Conservation (phyloP, 1,140 invertebrate species). For the Papilio machaon region DNA sequence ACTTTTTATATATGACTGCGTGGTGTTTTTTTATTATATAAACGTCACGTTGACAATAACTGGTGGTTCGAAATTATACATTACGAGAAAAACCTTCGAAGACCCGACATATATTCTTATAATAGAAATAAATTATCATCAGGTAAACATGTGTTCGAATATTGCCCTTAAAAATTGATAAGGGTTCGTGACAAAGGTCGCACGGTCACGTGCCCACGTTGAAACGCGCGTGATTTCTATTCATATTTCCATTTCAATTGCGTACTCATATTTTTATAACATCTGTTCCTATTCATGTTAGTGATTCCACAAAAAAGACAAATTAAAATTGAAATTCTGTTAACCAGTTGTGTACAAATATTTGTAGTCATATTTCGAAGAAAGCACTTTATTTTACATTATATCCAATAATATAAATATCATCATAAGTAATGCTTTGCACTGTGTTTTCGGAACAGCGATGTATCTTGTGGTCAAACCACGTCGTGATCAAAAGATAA, state of each 20-base stretch:
- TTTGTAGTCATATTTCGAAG: not conserved
- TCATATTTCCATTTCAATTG: constrained; percentile 56
- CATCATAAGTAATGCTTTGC: not conserved
- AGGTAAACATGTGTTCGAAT: not conserved
- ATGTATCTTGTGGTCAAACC: not conserved
- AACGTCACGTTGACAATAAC: no score
- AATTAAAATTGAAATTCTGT: not conserved
- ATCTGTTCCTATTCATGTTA: constrained; percentile 52
- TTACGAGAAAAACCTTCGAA: not conserved
- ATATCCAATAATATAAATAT: no score
- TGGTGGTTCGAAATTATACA: no score
- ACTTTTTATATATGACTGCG: no score
- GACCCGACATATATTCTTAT: not conserved
- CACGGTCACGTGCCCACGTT: constrained; percentile 57
- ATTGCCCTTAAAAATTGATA: constrained; percentile 48
- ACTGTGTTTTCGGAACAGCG: not conserved
- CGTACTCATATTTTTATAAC: constrained; percentile 57
- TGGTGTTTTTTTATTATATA: no score
- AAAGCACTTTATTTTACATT: no score
- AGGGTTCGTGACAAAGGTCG: constrained; percentile 46
- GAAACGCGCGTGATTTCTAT: constrained; percentile 56
- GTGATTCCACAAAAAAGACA: constrained; percentile 41
- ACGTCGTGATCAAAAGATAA: not conserved
- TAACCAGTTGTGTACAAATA: no score
- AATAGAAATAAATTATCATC: constrained; percentile 15